Base-by-base conservation (phyloP, 2,888 invertebrate species). In the Andrena dorsata region DNA sequence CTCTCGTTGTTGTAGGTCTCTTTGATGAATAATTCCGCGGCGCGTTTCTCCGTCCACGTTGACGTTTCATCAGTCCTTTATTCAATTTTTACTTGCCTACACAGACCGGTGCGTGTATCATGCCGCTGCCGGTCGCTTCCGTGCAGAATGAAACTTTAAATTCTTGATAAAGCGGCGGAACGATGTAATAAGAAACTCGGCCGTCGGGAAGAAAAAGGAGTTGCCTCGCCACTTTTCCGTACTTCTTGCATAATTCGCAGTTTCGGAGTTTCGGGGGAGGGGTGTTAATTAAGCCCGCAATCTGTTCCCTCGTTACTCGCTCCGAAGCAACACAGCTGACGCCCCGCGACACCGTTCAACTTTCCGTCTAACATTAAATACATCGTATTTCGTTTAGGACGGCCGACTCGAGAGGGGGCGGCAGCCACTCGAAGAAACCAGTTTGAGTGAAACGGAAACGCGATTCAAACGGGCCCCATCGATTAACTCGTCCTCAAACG, bases 221-320 rank as follows among this genome's bases (percentile, higher is more conserved):
- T 60, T 68, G 56, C 35, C 41, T 47, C 30, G 66, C 56, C 41
- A 41, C 51, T 73, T 58, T 71, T 71, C 60, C 32, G 61, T 82
- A 41, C 56, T 64, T 82, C 74, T 74, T 82, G 82, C 78, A 83
- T 83, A 83, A 83, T 84, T 84, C 53, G 80, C 75, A 71, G 64
- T 84, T 71, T 80, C 69, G 66, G 74, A 73, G 74, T 73, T 83
- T 47, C 47, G 56, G 63, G 28, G 58, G 30, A n/a, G 35, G 73
- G 66, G 83, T 75, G 83, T 83, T 80, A 83, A 83, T 83, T 84
- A 83, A 84, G 76, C 83, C 73, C 16, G 83, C 79, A 83, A 80
- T 79, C 75, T 76, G 83, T 76, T 83, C 76, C 79, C 69, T 41
- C 60, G 41, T 58, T 60, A 49, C 41, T 28, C 73, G 71, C 64